Conservation (phyloP, 2,888 invertebrate genomes). For the Sesia apiformis region DNA sequence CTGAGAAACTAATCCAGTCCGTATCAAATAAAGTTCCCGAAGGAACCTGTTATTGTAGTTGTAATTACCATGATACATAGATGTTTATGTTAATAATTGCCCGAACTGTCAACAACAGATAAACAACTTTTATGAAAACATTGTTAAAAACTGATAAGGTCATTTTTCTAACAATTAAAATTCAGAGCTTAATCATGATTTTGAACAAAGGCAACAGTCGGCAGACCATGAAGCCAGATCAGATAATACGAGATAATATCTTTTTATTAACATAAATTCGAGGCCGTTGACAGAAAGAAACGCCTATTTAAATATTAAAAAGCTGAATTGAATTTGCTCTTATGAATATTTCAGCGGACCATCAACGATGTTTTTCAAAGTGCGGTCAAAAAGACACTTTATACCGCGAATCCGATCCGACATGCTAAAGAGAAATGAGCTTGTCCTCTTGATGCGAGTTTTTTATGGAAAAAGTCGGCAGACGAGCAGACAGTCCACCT, state of each 20-base stretch:
- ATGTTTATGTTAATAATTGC: not conserved
- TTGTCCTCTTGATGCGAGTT: too few species aligned
- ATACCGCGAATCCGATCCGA: too few species aligned
- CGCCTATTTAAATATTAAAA: slow-evolving; percentile 10
- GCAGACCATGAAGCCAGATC: not conserved
- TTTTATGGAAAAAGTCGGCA: too few species aligned
- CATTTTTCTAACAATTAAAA: not conserved
- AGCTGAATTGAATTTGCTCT: not conserved
- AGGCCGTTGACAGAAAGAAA: slow-evolving; percentile 22
- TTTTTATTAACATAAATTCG: slow-evolving; percentile 29
- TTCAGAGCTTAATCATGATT: not conserved
- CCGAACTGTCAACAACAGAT: not conserved
- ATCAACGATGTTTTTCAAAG: too few species aligned
- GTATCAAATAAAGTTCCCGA: too few species aligned
- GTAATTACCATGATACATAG: too few species aligned
- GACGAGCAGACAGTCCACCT: too few species aligned
- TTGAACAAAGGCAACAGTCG: not conserved
- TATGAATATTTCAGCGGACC: too few species aligned
- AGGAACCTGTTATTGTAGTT: too few species aligned
- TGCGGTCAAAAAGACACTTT: too few species aligned
- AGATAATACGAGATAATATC: slow-evolving; percentile 10
- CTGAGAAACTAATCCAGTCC: too few species aligned
- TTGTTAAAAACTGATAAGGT: not conserved
- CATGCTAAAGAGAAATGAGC: too few species aligned
- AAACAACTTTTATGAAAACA: not conserved